These are phyloP conservation scores for Podiceps cristatus DNA, from an alignment of 2,113 vertebrate species.

Conservation along the genomic window DNA sequence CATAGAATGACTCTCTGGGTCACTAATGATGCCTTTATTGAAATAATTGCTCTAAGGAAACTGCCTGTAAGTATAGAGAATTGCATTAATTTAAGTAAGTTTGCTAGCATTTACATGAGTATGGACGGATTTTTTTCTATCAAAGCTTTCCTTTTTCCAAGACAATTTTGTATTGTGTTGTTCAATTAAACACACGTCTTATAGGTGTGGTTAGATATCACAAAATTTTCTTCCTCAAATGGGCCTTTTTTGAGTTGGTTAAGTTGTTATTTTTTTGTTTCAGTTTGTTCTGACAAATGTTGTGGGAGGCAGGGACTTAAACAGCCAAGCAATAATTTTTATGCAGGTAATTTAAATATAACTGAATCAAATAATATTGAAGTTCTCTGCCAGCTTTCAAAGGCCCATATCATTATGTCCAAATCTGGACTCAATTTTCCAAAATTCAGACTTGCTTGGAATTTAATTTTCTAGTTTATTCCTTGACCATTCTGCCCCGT, in stretches of 20 bases:
- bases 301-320: neutral
- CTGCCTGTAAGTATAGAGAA: neutral
- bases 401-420: neutral
- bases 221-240: neutral
- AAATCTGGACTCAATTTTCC: neutral
- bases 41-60: neutral
- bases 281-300: neutral
- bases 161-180: neutral
- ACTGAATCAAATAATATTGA: neutral
- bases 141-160: neutral
- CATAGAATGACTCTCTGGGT: neutral
- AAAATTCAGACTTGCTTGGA: neutral
- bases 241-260: neutral
- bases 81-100: neutral
- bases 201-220: neutral
- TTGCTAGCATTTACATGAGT: neutral
- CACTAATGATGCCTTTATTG: neutral
- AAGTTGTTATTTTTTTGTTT: neutral
- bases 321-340: neutral
- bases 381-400: neutral
- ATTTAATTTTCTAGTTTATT: neutral
- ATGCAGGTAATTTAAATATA: neutral
- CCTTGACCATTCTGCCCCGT: neutral
- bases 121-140: neutral
- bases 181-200: neutral